Percentiles rank a stretch among this genome's conserved stretches.
These are phyloP conservation scores for Nothura maculosa DNA, from an alignment of 2,797 vertebrate species.

Conservation along the genomic window DNA sequence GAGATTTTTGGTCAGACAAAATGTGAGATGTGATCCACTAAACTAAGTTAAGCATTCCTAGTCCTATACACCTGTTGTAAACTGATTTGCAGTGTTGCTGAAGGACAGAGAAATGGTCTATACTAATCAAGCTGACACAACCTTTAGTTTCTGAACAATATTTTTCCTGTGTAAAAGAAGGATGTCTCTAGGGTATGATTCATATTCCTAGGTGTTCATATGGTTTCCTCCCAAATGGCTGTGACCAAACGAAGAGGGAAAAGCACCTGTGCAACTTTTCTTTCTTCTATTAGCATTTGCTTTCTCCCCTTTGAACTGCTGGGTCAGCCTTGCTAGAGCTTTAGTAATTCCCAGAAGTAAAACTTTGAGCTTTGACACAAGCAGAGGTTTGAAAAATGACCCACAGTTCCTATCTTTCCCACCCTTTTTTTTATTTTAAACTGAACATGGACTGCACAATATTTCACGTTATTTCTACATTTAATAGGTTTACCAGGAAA, in stretches of 20 bases:
- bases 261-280: neutral
- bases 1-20: neutral
- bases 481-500: conserved; percentile 14
- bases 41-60: neutral
- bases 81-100: neutral
- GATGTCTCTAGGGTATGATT: neutral
- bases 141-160: neutral
- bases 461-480: neutral
- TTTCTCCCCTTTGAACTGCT: neutral
- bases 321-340: neutral
- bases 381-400: neutral
- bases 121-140: neutral
- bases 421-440: fast-evolving
- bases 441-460: neutral
- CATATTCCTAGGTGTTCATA: neutral
- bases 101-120: neutral
- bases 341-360: neutral
- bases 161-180: neutral
- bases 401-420: neutral
- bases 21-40: neutral
- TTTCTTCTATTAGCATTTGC: neutral
- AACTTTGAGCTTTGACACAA: neutral
- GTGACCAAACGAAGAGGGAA: fast-evolving
- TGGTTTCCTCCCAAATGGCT: neutral
- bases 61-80: neutral